Base-by-base conservation (phyloP, 2,888 invertebrate genomes). In the Cheilosia soror region DNA sequence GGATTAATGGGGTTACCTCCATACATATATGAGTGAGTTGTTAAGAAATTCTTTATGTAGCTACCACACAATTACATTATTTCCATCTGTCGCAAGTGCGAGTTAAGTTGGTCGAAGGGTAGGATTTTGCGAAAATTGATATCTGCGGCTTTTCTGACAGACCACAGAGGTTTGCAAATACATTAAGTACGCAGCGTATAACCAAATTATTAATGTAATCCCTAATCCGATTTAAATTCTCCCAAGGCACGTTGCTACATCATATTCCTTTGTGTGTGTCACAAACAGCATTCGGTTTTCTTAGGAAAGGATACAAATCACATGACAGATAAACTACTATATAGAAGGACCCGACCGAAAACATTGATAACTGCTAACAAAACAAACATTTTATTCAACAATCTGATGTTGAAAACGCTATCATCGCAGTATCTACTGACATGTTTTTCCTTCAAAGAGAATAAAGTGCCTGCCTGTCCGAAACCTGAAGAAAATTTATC, bases 211-310 rank as follows among this genome's bases (percentile, higher is more conserved):
- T 51, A 27, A 68, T 76, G 9, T 37, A 37, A 37, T 42, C 60
- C 44, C 15, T 68, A 68, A 77, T 68, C 77, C 68, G 77, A 77
- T 77, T 77, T 68, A 15, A 31, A 53, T 31, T 9, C n/a, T 9
- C 31, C 27, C 58, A 72, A 58, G 71, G 60, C 37, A 71, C 49
- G 49, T 27, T 13, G 20, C 1, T 3, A 13, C 25, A 33, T 42
- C 25, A 33, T 42, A 53, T 53, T 15, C 49, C 47, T 29, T 47
- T 47, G 47, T n/a, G 27, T 27, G 25, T 57, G 68, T 33, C 69
- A 57, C n/a, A 25, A 57, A 11, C 69, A 71, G 27, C 27, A 27
- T 71, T 58, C 6, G 37, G 27, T 55, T 47, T 20, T 20, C 5
- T 11, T 29, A 15, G 5, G 9, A 49, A 20, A n/a, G 25, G 27